A percentile compares a stretch with the other conserved stretches of the same genome.
These are phyloP conservation scores for Caenorhabditis panamensis DNA, from an alignment of 2,888 invertebrate species.

Conservation along the genomic window DNA sequence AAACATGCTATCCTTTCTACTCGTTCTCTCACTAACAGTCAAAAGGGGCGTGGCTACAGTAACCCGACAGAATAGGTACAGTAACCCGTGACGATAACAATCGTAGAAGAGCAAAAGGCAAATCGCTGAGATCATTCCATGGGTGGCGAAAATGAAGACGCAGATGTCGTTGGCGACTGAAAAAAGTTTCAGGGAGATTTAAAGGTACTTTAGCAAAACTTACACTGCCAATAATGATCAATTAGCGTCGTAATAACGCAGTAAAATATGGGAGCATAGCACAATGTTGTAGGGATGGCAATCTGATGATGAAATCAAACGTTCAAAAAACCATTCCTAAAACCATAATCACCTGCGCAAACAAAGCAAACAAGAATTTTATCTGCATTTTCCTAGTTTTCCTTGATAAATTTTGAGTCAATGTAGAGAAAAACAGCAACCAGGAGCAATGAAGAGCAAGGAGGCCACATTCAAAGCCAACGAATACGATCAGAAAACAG, in stretches of 20 bases:
- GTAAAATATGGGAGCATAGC: slow-evolving; percentile 41
- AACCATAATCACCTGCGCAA: slow-evolving; percentile 20
- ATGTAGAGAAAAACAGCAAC: slow-evolving; percentile 37
- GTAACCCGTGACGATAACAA: slow-evolving; percentile 21
- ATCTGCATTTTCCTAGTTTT: slow-evolving; percentile 47
- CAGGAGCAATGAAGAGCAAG: slow-evolving; percentile 48
- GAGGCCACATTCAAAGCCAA: slow-evolving; percentile 31
- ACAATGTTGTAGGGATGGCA: slow-evolving; percentile 40
- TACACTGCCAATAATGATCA: slow-evolving; percentile 48
- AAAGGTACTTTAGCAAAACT: background rate
- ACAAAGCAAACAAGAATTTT: slow-evolving; percentile 42
- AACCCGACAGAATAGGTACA: slow-evolving; percentile 3
- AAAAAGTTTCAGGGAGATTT: background rate
- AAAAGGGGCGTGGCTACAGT: background rate
- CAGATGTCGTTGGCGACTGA: slow-evolving; percentile 52
- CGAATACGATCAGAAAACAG: slow-evolving; percentile 27
- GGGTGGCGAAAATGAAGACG: slow-evolving; percentile 32
- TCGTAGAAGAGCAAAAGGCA: slow-evolving; percentile 43
- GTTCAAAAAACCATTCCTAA: background rate
- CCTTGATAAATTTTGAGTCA: slow-evolving; percentile 31
- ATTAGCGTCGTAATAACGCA: slow-evolving; percentile 29
- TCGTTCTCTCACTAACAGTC: background rate
- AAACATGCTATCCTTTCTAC: slow-evolving; percentile 1
- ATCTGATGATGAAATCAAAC: slow-evolving; percentile 19
- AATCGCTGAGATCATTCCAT: slow-evolving; percentile 32